Evolutionary conservation across 2,888 invertebrate genomes (phyloP).

Genomic region (Callimorpha dominula): DNA sequence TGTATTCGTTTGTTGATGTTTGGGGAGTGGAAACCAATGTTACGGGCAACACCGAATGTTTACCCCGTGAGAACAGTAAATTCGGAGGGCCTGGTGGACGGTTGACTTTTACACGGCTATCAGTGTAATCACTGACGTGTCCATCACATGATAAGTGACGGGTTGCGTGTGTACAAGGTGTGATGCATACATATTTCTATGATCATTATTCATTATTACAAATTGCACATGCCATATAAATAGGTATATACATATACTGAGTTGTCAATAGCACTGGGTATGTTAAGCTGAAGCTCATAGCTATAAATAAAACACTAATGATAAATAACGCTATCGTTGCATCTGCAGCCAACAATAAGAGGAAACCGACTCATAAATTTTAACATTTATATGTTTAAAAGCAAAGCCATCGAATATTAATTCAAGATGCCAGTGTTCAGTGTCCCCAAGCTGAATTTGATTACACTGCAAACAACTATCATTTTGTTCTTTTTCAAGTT

Average conservation of each 20-base stretch:
- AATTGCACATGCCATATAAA: background rate
- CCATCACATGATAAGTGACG: background rate
- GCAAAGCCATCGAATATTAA: background rate
- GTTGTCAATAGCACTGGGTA: background rate
- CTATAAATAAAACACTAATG: conserved; percentile 5
- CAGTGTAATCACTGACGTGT: background rate
- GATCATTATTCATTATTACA: background rate
- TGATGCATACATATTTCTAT: background rate
- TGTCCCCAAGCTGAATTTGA: too few relatives aligned
- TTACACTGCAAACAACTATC: too few relatives aligned
- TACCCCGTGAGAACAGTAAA: too few relatives aligned
- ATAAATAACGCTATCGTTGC: background rate
- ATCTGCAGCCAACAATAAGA: conserved; percentile 5
- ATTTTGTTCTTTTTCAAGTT: too few relatives aligned
- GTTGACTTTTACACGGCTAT: background rate
- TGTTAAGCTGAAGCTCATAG: conserved; percentile 2
- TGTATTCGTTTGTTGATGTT: too few relatives aligned
- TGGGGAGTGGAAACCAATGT: too few relatives aligned
- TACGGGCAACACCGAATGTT: too few relatives aligned
- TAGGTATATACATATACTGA: background rate
- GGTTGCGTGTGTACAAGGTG: background rate
- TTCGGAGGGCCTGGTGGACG: too few relatives aligned
- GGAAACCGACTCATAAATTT: background rate
- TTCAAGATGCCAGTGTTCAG: background rate
- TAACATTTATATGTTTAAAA: background rate